phyloP scores from a whole-genome alignment of 2,888 invertebrate genomes.

The Herminia tarsipennalis region DNA sequence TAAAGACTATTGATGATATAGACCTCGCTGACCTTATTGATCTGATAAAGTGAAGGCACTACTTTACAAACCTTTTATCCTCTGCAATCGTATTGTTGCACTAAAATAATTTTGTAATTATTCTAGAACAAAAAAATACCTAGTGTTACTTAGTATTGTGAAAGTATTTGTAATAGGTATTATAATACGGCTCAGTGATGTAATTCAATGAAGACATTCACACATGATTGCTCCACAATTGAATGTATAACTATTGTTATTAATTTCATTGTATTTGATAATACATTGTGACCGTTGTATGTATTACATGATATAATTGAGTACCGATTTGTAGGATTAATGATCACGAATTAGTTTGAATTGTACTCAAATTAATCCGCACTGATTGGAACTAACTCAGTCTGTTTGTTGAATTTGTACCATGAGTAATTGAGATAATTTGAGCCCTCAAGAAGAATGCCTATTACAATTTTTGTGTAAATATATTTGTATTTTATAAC shows the following conservation, averaged over 20 bases:
- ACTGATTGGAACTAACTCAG: no score
- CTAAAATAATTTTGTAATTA: constrained; percentile 35
- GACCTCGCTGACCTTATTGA: no score
- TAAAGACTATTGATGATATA: no score
- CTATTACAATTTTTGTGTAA: no score
- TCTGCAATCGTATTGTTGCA: constrained; percentile 21
- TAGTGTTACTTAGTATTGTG: constrained; percentile 28
- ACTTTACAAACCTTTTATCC: constrained; percentile 10
- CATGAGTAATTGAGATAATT: no score
- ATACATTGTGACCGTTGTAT: constrained; percentile 18
- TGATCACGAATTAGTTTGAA: no score
- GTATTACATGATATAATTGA: no score
- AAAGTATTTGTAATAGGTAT: constrained; percentile 18
- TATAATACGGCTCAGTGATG: constrained; percentile 24
- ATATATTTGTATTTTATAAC: no score
- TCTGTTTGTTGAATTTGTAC: no score
- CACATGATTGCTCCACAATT: constrained; percentile 30
- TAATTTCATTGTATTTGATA: constrained; percentile 22
- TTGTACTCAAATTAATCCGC: no score
- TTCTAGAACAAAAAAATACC: constrained; percentile 21
- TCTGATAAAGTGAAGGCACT: constrained; percentile 13
- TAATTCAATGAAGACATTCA: constrained; percentile 35
- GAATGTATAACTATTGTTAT: constrained; percentile 17
- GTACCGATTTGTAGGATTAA: no score
- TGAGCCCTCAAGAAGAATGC: no score